Base-by-base conservation (phyloP, 1,140 invertebrate species). In the Penaeus chinensis region DNA sequence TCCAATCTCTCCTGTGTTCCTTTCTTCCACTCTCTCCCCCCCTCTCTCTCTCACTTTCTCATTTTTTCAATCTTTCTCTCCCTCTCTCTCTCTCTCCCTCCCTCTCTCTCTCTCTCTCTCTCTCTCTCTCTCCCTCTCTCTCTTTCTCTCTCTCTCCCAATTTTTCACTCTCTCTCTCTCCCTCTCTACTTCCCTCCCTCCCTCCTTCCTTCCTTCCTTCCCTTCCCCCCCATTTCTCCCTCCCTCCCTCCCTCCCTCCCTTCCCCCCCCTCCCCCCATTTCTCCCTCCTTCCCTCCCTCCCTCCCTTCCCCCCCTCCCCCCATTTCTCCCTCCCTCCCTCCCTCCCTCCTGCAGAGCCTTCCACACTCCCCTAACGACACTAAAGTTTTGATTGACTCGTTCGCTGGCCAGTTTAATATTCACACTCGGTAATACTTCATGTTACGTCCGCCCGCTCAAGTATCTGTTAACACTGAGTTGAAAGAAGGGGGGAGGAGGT, bases 301-400 rank as follows among this genome's bases (percentile, higher is more conserved):
- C 22, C 22, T 24, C n/a, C 20, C 37, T 74, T 63, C 27, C 16
- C 65, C 62, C 32, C 63, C 19, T 42, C 42, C 62, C 76, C 47
- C 84, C 65, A 63, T 60, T 63, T 74, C 47, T 84, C 65, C 42
- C 81, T 83, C 54, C 77, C 77, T 61, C 54, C n/a, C 54, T 24
- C 54, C n/a, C 77, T 22, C n/a, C 22, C n/a, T 18, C 77, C 18
- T 18, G 4, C 47, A 5, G 32, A 22, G 62, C 32, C 63, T 47
- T 66, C n/a, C 66, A 27, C 65, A 13, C 42, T 66, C 37, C 22
- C 69, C 69, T 0, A 74, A 74, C 13, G n/a, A 27, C 71, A 27
- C 42, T 74, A 74, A 74, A 74, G 20, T 27, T 37, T 74, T 24
- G 71, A 18, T 74, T 54, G 54, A 54, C 54, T 54, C 54, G 54